Conservation (phyloP, 2,113 vertebrate species). For the Ptilorrhoa leucosticta region DNA sequence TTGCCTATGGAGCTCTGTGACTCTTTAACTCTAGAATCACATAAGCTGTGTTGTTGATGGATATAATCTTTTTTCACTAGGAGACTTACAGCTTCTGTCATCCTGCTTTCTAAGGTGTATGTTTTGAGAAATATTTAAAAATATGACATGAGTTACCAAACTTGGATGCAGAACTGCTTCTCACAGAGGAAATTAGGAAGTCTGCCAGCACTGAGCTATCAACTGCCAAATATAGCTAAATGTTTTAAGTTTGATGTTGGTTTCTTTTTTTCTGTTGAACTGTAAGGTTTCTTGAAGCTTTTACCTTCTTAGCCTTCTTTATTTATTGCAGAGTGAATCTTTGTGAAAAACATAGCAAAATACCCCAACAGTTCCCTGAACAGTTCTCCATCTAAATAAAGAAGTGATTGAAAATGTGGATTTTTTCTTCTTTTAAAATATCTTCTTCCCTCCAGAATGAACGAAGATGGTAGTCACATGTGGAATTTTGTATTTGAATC, state of each 20-base stretch:
- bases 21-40: not conserved
- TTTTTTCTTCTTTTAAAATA: not conserved
- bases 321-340: not conserved
- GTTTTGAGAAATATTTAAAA: not conserved
- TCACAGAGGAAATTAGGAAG: not conserved
- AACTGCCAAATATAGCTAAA: not conserved
- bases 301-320: not conserved
- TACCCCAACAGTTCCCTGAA: not conserved
- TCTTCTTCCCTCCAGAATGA: not conserved
- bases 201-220: not conserved
- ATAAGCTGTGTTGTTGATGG: not conserved
- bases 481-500: not conserved
- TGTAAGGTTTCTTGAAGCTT: not conserved
- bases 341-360: not conserved
- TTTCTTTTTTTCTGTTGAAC: not conserved
- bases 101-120: not conserved
- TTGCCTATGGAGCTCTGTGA: not conserved
- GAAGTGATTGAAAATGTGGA: not conserved
- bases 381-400: not conserved
- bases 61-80: not conserved
- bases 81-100: not conserved
- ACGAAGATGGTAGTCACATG: not conserved
- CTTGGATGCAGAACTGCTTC: not conserved
- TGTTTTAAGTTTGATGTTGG: not conserved
- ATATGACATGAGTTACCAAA: not conserved